Evolutionary conservation across 2,888 invertebrate genomes (phyloP).

Genomic region (Ganaspis brasiliensis): DNA sequence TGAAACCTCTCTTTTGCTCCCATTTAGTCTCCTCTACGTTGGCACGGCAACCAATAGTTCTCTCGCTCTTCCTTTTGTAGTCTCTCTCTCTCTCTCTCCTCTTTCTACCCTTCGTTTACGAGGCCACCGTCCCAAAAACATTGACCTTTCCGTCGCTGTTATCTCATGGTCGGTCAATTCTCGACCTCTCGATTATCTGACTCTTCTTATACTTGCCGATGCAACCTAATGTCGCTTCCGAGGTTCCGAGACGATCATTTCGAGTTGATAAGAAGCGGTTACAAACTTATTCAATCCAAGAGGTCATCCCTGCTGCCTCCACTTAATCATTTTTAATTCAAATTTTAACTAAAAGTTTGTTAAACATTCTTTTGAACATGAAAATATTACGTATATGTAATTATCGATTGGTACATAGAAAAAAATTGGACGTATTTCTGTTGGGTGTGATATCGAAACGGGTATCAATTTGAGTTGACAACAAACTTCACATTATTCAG

Average conservation of each 20-base stretch:
- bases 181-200: slow-evolving; percentile 52
- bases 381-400: no score
- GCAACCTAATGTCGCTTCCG: slow-evolving; percentile 21
- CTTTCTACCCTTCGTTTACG: slow-evolving; percentile 49
- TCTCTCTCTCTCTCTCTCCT: slow-evolving; percentile 48
- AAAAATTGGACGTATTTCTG: no score
- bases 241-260: slow-evolving; percentile 21
- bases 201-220: slow-evolving; percentile 7
- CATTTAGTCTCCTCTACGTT: slow-evolving; percentile 26
- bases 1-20: slow-evolving; percentile 45
- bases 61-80: slow-evolving; percentile 12
- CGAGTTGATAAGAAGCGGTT: slow-evolving; percentile 14
- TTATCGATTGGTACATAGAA: no score
- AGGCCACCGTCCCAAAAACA: slow-evolving; percentile 61
- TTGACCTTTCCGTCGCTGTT: slow-evolving; percentile 58
- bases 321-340: not conserved
- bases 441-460: no score
- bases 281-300: slow-evolving; percentile 25
- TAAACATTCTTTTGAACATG: no score
- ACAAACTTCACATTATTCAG: no score
- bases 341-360: not conserved
- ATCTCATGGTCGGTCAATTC: slow-evolving; percentile 61
- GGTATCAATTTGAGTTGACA: no score
- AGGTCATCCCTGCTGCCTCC: not conserved
- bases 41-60: slow-evolving; percentile 37